Evolutionary conservation across 2,888 invertebrate species (phyloP).

Genomic region (Hydrotaea cyrtoneurina): DNA sequence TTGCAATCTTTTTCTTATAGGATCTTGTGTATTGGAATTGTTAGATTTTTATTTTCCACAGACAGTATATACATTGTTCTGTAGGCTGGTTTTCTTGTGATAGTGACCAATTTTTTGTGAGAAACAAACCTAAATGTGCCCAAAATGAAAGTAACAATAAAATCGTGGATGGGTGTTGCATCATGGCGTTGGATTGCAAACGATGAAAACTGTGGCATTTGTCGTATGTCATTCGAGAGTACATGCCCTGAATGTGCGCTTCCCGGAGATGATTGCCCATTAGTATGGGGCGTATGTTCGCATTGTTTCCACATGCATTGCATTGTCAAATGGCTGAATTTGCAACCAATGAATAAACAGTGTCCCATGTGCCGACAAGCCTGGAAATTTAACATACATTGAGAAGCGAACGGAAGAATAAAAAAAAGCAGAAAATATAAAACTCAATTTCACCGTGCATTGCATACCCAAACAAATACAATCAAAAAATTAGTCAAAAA

Average conservation of each 20-base stretch:
- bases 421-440: constrained; percentile 49
- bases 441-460: no score
- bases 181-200: constrained; percentile 99
- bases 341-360: constrained; percentile 92
- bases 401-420: constrained; percentile 24
- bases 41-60: not conserved
- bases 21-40: not conserved
- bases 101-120: not conserved
- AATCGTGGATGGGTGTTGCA: constrained; percentile 94
- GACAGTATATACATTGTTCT: not conserved
- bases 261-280: constrained; percentile 98
- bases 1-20: no score
- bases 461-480: constrained; percentile 50
- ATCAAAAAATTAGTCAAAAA: constrained; percentile 48
- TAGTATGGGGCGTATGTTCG: constrained; percentile 99
- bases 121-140: constrained; percentile 61
- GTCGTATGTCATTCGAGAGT: constrained; percentile 99
- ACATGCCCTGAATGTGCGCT: constrained; percentile 98
- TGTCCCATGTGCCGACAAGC: constrained; percentile 99
- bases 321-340: constrained; percentile 99
- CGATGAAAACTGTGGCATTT: constrained; percentile 99
- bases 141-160: constrained; percentile 80
- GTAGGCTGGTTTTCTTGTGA: not conserved
- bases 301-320: constrained; percentile 99
- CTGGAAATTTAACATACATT: constrained; percentile 97